A percentile compares a stretch with the other conserved stretches of the same genome.
Evolutionary conservation across 1,140 invertebrate genomes (phyloP).

Genomic region (Sipha flava): DNA sequence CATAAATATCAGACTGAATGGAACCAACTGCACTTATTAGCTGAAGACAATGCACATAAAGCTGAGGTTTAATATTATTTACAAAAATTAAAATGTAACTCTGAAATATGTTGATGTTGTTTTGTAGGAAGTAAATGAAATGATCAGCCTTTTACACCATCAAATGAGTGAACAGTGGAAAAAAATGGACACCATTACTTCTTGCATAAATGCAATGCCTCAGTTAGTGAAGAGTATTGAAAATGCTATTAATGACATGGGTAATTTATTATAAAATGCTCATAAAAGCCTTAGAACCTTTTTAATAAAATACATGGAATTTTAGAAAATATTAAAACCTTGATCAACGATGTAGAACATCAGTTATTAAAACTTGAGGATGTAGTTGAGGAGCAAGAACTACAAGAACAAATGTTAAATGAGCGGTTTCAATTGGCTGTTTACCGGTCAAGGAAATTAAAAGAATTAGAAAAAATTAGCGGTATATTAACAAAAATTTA

Average conservation of each 20-base stretch:
- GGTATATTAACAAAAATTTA: conserved; percentile 46
- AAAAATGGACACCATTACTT: conserved; percentile 48
- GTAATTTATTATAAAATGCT: no score
- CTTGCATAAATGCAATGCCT: conserved; percentile 50
- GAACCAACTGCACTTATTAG: conserved; percentile 54
- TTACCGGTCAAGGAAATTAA: conserved; percentile 56
- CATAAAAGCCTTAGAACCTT: no score
- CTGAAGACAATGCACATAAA: conserved; percentile 54
- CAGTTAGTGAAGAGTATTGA: conserved; percentile 52
- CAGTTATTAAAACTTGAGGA: conserved; percentile 54
- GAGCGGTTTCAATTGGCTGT: conserved; percentile 55
- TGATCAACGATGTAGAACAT: conserved; percentile 56
- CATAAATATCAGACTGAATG: conserved; percentile 57
- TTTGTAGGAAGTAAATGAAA: conserved; percentile 45
- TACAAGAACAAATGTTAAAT: conserved; percentile 53
- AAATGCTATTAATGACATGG: conserved; percentile 52
- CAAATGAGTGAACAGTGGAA: conserved; percentile 50
- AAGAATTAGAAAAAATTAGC: conserved; percentile 51
- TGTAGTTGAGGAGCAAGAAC: conserved; percentile 55
- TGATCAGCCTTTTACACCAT: conserved; percentile 49
- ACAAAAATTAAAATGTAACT: not conserved
- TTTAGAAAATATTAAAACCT: conserved; percentile 46
- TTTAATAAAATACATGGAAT: not conserved
- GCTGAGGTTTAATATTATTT: conserved; percentile 43
- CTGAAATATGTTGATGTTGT: not conserved